These are phyloP conservation scores for Agriopis aurantiaria DNA, from an alignment of 2,888 invertebrate genomes.

Conservation along the genomic window DNA sequence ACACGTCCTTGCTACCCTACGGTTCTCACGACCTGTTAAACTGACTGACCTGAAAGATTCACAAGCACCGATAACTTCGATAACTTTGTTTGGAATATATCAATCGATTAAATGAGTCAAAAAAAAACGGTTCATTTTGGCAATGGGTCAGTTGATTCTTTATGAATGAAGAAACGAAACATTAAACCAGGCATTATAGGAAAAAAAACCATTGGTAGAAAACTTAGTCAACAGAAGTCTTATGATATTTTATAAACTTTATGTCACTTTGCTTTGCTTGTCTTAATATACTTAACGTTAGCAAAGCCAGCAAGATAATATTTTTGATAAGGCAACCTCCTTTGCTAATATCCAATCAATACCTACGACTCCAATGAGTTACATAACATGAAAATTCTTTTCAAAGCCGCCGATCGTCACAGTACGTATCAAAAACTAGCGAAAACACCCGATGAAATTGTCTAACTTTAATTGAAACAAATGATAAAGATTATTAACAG, in stretches of 20 bases:
- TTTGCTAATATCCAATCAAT: constrained; percentile 58
- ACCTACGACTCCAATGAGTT: constrained; percentile 52
- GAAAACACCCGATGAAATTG: neutral
- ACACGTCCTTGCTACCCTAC: too few species aligned
- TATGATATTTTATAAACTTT: neutral
- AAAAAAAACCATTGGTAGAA: too few species aligned
- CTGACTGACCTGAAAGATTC: too few species aligned
- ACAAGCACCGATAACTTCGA: too few species aligned
- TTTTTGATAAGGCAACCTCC: constrained; percentile 49
- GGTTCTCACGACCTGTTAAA: too few species aligned
- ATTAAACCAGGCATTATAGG: too few species aligned
- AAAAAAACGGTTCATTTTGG: too few species aligned
- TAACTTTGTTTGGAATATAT: too few species aligned
- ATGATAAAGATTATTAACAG: constrained; percentile 21
- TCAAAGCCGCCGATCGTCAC: constrained; percentile 10
- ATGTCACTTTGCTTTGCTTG: neutral
- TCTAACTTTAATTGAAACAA: constrained; percentile 31
- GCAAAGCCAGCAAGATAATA: constrained; percentile 27
- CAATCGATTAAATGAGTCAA: too few species aligned
- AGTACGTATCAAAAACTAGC: neutral
- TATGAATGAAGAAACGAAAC: too few species aligned
- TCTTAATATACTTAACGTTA: neutral
- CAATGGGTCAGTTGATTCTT: too few species aligned
- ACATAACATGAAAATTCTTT: constrained; percentile 62
- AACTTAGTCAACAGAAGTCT: too few species aligned